Evolutionary conservation across 2,113 vertebrate genomes (phyloP), one percentile per base, ranked within the genome.

Genomic region (Hucho hucho): DNA sequence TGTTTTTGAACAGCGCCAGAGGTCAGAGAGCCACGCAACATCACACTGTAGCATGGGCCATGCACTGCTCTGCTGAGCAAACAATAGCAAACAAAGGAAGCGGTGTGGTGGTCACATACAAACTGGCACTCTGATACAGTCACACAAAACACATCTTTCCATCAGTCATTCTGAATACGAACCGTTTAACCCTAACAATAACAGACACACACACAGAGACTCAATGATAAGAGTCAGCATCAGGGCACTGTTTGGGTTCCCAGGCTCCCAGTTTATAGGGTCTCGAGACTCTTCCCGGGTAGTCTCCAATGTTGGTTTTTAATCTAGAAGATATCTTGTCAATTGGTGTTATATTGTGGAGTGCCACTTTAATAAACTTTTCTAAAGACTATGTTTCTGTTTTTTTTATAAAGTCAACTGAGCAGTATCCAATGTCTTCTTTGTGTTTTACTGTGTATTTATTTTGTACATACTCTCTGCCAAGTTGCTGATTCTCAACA

Each of bases 401-500:
- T 79, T 79, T 63, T 20, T 3, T 56, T 59, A 56, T 56, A 56
- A 13, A 6, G 14, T 56, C 20, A 6, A 59, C 20, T 22, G 58
- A 61, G 53, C 20, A 20, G 6, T 61, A 61, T 61, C 58, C n/a
- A 22, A 14, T 61, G 58, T n/a, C 58, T 73, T 16, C 7, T 43
- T 43, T 43, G 37, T 43, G 37, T 43, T 43, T 9, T 43, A 43
- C 37, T 43, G 7, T 16, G 9, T n/a, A 7, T 74, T 46, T 28
- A 61, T 79, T 87, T 61, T 61, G 53, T 22, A 22, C 18, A 61
- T 22, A n/a, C 28, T 81, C 7, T n/a, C 70, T 82, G 82, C 88
- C 88, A 86, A 84, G 26, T 75, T 56, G 63, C 0, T 66, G 85
- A 86, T 84, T 20, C 43, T 63, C 61, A 75, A 25, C 12, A 4